Percentiles rank a stretch among this genome's conserved stretches.
Conservation (phyloP, 2,888 invertebrate genomes). For the Labia minor region DNA sequence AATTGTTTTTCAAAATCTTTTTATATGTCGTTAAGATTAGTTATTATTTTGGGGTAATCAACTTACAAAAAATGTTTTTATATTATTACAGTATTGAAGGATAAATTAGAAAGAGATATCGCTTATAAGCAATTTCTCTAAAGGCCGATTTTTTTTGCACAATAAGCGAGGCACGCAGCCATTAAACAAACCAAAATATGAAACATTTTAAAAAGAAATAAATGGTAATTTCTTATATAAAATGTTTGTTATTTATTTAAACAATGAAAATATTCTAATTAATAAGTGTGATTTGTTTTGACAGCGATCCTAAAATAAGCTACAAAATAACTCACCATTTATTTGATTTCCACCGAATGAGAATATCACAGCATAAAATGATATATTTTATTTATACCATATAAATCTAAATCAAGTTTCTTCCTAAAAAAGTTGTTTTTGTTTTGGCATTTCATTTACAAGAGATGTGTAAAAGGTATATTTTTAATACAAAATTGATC, state of each 20-base stretch:
- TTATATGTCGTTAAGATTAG: too few species aligned
- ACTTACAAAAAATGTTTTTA: neutral
- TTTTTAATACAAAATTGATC: neutral
- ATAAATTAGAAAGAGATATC: neutral
- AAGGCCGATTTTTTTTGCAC: neutral
- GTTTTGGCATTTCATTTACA: neutral
- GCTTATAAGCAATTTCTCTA: neutral
- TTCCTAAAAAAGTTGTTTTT: too few species aligned
- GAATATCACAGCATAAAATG: conserved; percentile 13
- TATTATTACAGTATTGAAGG: neutral
- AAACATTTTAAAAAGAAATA: too few species aligned
- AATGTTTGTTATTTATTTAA: too few species aligned
- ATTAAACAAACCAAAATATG: neutral
- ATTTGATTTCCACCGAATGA: neutral
- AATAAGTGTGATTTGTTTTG: too few species aligned
- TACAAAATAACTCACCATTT: neutral
- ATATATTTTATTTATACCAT: neutral
- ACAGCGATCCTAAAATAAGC: neutral
- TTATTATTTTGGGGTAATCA: too few species aligned
- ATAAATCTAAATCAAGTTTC: neutral
- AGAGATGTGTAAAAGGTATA: neutral
- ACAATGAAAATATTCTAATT: too few species aligned
- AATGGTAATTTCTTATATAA: too few species aligned
- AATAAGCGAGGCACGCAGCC: neutral
- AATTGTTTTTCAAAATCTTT: too few species aligned